Evolutionary conservation across 2,888 invertebrate species (phyloP).

Genomic region (Cryptosula pallasiana): DNA sequence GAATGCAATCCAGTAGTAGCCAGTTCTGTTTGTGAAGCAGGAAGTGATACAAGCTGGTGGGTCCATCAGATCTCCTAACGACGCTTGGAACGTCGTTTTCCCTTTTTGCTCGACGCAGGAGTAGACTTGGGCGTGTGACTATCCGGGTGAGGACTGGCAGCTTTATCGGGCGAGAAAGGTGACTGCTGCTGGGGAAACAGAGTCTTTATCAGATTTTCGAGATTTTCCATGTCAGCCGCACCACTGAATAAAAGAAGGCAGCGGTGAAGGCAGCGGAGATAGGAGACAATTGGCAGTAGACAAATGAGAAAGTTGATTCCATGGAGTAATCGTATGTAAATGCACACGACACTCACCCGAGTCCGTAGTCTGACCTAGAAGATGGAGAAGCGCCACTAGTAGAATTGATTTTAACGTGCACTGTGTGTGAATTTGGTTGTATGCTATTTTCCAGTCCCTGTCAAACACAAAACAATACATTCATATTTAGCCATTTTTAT

Average conservation of each 20-base stretch:
- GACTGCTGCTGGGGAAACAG: conserved; percentile 58
- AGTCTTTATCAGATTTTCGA: conserved; percentile 76
- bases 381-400: neutral
- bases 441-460: neutral
- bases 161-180: neutral
- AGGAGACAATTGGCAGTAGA: too few relatives aligned
- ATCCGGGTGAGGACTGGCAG: neutral
- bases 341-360: neutral
- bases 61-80: neutral
- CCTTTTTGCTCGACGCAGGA: neutral
- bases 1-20: too few relatives aligned
- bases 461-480: too few relatives aligned
- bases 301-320: too few relatives aligned
- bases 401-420: neutral
- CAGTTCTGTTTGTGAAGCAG: too few relatives aligned
- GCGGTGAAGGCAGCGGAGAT: too few relatives aligned
- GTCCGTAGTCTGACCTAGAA: neutral
- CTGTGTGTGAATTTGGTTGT: conserved; percentile 2
- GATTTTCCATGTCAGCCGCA: conserved; percentile 45
- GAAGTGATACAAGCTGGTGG: too few relatives aligned
- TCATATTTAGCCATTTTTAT: too few relatives aligned
- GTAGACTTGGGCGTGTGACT: neutral
- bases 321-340: too few relatives aligned
- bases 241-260: neutral
- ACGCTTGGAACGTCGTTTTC: neutral